Evolutionary conservation across 2,797 vertebrate genomes (phyloP).

Genomic region (Tragelaphus oryx): DNA sequence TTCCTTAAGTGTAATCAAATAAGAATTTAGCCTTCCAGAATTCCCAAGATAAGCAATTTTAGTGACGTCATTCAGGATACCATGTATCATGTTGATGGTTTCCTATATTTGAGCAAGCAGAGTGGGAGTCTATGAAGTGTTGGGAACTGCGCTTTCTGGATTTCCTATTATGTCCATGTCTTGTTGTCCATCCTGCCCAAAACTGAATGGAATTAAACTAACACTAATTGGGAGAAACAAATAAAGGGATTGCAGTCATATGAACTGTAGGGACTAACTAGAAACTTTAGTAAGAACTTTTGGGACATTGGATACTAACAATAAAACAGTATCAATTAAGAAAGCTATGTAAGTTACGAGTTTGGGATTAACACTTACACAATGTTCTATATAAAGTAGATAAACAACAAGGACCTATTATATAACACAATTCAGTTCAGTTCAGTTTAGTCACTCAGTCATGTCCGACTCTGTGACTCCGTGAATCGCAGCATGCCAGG

Average conservation of each 20-base stretch:
- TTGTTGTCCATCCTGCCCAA: background rate
- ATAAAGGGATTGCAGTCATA: background rate
- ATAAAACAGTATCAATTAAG: background rate
- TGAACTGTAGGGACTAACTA: background rate
- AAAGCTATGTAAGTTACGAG: background rate
- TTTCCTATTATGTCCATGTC: background rate
- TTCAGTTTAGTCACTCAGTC: too few relatives aligned
- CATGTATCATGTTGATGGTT: background rate
- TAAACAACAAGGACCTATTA: background rate
- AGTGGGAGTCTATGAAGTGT: background rate
- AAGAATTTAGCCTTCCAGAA: background rate
- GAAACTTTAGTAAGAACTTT: background rate
- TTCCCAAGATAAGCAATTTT: background rate
- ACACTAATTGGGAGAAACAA: background rate
- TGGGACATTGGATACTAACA: background rate
- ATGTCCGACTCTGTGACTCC: too few relatives aligned
- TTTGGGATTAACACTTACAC: background rate
- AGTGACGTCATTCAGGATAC: background rate
- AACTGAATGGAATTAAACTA: background rate
- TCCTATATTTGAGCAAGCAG: background rate
- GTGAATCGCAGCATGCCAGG: too few relatives aligned
- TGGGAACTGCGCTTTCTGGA: background rate
- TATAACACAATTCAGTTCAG: background rate
- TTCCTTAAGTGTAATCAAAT: background rate
- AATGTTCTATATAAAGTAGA: background rate